These are phyloP conservation scores for Stenoptilia bipunctidactyla DNA, from an alignment of 2,888 invertebrate species.

Conservation along the genomic window DNA sequence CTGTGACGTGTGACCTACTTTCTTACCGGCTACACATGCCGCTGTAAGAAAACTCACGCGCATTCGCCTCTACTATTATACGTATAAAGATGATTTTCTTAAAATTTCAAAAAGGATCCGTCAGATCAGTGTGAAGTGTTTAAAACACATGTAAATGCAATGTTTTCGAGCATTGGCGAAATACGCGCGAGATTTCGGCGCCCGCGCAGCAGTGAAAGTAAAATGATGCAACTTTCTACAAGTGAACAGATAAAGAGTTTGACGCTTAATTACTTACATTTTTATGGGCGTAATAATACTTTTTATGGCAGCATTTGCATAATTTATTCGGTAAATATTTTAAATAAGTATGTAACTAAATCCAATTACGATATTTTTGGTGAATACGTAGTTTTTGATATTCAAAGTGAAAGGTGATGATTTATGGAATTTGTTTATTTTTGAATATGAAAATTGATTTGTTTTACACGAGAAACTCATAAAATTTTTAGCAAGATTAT, in stretches of 20 bases:
- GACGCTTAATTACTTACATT: constrained; percentile 1
- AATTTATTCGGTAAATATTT: background rate
- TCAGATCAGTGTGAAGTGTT: constrained; percentile 17
- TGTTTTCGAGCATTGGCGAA: no score
- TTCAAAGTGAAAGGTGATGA: no score
- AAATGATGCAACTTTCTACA: constrained; percentile 68
- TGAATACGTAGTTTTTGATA: no score
- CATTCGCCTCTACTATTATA: constrained; percentile 23
- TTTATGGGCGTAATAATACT: background rate
- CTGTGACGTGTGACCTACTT: constrained; percentile 64
- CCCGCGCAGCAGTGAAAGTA: constrained; percentile 50
- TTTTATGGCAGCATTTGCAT: background rate
- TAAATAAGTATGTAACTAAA: no score
- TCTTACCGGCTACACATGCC: constrained; percentile 47
- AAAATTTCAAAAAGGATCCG: constrained; percentile 28
- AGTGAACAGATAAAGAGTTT: constrained; percentile 23
- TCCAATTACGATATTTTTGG: no score
- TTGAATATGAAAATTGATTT: no score
- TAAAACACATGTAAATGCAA: constrained; percentile 43
- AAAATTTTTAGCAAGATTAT: no score
- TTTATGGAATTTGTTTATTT: no score
- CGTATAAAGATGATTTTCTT: constrained; percentile 35
- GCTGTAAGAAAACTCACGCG: constrained; percentile 15
- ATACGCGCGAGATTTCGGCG: constrained; percentile 34
- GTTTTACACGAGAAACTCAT: no score